phyloP scores from a whole-genome alignment of 2,797 vertebrate species.

The Cirrhinus mrigala region DNA sequence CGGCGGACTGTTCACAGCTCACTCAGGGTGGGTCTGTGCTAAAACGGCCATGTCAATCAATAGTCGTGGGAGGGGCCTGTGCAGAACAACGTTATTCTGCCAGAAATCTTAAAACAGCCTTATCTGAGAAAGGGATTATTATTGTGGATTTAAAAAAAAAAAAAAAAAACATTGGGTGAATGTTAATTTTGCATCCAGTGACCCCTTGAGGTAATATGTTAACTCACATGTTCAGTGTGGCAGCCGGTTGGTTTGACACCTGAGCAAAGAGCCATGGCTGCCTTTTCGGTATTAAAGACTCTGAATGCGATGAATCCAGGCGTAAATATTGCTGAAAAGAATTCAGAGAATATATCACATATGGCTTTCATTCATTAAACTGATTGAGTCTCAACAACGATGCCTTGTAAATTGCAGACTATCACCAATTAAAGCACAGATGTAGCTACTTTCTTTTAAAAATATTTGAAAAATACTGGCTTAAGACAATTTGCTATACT shows the following conservation, averaged over 20 bases:
- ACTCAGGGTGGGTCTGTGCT: no score
- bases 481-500: background rate
- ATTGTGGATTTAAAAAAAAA: no score
- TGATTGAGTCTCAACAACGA: background rate
- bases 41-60: no score
- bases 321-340: slow-evolving; percentile 65
- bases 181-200: no score
- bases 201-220: background rate
- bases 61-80: no score
- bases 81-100: no score
- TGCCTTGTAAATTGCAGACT: background rate
- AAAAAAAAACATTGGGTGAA: no score
- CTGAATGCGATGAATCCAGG: slow-evolving; percentile 76
- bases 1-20: no score
- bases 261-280: slow-evolving; percentile 76
- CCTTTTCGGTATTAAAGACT: slow-evolving; percentile 73
- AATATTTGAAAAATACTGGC: background rate
- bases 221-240: slow-evolving; percentile 71
- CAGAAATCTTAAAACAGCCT: no score
- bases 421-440: background rate
- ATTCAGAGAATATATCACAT: slow-evolving; percentile 32
- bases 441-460: background rate
- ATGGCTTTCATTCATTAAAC: background rate
- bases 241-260: slow-evolving; percentile 71
- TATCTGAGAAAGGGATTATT: no score